Percentiles rank a stretch among this genome's conserved stretches.
Evolutionary conservation across 2,888 invertebrate genomes (phyloP).

Genomic region (Hololepta plana): DNA sequence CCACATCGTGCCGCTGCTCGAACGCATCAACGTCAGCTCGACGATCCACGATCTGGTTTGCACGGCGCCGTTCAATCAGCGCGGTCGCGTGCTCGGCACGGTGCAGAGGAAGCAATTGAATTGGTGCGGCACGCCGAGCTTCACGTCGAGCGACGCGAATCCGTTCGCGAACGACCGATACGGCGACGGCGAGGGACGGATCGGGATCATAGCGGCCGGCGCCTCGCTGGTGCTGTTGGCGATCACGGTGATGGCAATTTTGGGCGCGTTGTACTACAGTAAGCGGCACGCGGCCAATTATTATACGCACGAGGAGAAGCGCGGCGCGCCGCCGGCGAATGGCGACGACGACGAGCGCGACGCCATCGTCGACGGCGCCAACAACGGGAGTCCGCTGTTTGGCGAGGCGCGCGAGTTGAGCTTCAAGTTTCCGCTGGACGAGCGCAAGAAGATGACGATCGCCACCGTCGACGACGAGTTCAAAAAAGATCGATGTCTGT

Average conservation of each 20-base stretch:
- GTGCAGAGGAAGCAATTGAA: constrained; percentile 25
- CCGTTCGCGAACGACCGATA: constrained; percentile 18
- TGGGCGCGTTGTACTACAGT: constrained; percentile 42
- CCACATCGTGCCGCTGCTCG: constrained; percentile 38
- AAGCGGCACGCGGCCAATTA: constrained; percentile 58
- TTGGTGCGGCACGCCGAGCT: constrained; percentile 36
- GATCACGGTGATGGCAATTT: constrained; percentile 26
- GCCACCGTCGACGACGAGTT: constrained; percentile 26
- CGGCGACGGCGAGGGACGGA: constrained; percentile 37
- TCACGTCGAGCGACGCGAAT: constrained; percentile 32
- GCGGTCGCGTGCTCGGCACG: constrained; percentile 29
- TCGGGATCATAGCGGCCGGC: constrained; percentile 33
- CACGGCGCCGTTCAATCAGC: constrained; percentile 36
- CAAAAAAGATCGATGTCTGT: constrained; percentile 23
- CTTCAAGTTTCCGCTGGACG: constrained; percentile 36
- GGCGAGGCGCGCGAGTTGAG: constrained; percentile 32
- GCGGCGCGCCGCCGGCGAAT: too few relatives aligned
- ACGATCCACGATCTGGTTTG: constrained; percentile 37
- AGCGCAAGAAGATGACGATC: constrained; percentile 22
- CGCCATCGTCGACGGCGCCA: constrained; percentile 28
- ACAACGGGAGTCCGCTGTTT: constrained; percentile 26
- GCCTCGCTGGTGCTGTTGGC: constrained; percentile 36
- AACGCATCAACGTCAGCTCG: constrained; percentile 34
- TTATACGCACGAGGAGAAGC: constrained; percentile 62
- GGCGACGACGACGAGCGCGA: constrained; percentile 27